Conservation (phyloP, 2,797 vertebrate genomes). For the Sylvilagus floridanus region DNA sequence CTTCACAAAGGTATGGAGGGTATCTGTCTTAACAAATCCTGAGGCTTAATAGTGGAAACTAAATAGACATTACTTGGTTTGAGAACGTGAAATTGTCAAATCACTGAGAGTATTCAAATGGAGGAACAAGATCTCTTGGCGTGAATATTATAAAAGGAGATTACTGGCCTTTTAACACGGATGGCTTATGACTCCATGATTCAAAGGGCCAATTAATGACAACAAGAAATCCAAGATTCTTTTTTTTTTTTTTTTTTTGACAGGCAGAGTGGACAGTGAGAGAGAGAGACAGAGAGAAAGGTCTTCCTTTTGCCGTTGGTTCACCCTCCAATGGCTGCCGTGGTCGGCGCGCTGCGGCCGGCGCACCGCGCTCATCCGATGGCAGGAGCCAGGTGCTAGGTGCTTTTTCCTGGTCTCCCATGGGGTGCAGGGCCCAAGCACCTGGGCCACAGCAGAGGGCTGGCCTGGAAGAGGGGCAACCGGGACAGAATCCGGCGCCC, state of each 20-base stretch:
- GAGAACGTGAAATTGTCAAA: neutral
- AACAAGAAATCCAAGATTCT: neutral
- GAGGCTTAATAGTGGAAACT: neutral
- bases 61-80: neutral
- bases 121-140: neutral
- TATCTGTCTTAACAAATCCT: neutral
- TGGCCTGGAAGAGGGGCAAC: too few relatives aligned
- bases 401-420: too few relatives aligned
- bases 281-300: too few relatives aligned
- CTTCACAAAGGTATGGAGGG: neutral
- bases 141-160: neutral
- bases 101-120: neutral
- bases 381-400: too few relatives aligned
- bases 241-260: slow-evolving; percentile 53
- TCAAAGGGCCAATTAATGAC: slow-evolving; percentile 48
- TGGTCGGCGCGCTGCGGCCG: too few relatives aligned
- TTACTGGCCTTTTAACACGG: slow-evolving; percentile 29
- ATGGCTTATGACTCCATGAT: slow-evolving; percentile 27
- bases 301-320: too few relatives aligned
- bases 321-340: too few relatives aligned
- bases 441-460: too few relatives aligned
- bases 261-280: too few relatives aligned
- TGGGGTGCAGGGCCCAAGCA: too few relatives aligned
- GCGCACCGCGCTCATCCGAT: too few relatives aligned
- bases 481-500: too few relatives aligned